These are phyloP conservation scores for Diabrotica undecimpunctata DNA, from an alignment of 1,140 invertebrate species.

Conservation along the genomic window DNA sequence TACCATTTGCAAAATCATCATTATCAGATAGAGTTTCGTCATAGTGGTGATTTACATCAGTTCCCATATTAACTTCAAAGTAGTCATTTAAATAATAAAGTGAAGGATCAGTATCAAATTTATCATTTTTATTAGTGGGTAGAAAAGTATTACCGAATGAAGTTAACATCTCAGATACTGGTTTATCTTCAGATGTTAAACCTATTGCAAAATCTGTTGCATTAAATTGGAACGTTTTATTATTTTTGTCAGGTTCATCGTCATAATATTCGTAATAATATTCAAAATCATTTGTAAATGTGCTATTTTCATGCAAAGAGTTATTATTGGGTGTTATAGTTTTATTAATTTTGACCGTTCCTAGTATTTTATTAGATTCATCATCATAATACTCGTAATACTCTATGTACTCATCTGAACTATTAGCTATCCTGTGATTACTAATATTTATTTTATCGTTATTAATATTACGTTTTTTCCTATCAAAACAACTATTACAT, in stretches of 20 bases:
- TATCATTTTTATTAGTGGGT: not conserved
- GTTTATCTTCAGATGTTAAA: too few species aligned
- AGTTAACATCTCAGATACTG: too few species aligned
- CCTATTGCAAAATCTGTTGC: too few species aligned
- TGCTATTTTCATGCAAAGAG: too few species aligned
- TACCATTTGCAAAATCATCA: too few species aligned
- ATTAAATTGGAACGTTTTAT: too few species aligned
- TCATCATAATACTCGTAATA: not conserved
- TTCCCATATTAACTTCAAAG: not conserved
- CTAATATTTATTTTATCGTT: not conserved
- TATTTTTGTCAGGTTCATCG: too few species aligned
- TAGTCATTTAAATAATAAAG: not conserved
- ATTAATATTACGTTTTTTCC: not conserved
- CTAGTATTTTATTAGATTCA: not conserved
- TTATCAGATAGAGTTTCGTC: too few species aligned
- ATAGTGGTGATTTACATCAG: not conserved
- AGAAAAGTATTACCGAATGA: not conserved
- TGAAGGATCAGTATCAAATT: not conserved
- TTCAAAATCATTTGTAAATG: too few species aligned
- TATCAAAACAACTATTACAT: not conserved
- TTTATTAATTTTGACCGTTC: not conserved
- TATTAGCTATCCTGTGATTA: not conserved
- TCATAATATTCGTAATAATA: too few species aligned
- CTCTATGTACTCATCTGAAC: not conserved
- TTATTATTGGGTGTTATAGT: not conserved